Conservation (phyloP, 2,797 vertebrate genomes). For the Micromesistius poutassou region DNA sequence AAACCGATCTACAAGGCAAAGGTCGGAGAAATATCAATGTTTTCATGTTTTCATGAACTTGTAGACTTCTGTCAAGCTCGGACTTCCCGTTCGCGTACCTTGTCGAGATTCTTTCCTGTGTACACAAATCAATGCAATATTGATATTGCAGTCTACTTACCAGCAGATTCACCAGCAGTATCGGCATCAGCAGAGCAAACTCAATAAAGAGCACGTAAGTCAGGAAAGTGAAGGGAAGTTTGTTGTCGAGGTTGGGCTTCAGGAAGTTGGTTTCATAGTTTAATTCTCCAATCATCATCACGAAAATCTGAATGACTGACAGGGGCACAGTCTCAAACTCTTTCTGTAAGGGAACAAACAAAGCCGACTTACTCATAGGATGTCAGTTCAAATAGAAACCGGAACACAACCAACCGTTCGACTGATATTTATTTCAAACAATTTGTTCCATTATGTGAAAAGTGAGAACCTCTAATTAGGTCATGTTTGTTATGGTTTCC, state of each 20-base stretch:
- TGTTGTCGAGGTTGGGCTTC: conserved; percentile 66
- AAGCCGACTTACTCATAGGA: neutral
- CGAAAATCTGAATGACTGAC: conserved; percentile 92
- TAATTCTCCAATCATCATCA: conserved; percentile 95
- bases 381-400: neutral
- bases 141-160: conserved; percentile 68
- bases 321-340: conserved; percentile 80
- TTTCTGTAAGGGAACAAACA: conserved; percentile 65
- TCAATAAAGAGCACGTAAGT: conserved; percentile 80
- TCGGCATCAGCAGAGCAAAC: conserved; percentile 90
- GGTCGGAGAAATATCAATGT: conserved; percentile 9
- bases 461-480: neutral
- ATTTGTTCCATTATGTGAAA: neutral
- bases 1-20: conserved; percentile 84
- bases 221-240: conserved; percentile 77
- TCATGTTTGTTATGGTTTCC: neutral
- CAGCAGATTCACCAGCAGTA: conserved; percentile 94
- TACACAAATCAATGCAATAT: neutral
- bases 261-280: conserved; percentile 91
- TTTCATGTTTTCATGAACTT: neutral
- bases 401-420: neutral
- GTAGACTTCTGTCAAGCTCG: neutral
- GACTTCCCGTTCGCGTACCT: neutral
- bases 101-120: neutral
- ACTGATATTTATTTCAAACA: neutral